Evolutionary conservation across 2,113 vertebrate genomes (phyloP).

Genomic region (Callaeas wilsoni): DNA sequence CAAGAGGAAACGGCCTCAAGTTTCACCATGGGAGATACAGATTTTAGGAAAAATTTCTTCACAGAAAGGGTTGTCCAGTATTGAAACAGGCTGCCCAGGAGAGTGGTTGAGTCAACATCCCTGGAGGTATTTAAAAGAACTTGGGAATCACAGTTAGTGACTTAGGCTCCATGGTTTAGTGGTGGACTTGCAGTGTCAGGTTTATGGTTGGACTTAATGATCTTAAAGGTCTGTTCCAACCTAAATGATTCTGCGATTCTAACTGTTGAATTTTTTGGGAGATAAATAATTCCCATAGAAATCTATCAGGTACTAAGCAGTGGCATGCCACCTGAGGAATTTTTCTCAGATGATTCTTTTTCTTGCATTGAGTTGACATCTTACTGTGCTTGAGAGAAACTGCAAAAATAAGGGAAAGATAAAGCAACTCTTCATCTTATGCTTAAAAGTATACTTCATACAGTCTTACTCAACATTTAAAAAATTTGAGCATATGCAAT

Average conservation of each 20-base stretch:
- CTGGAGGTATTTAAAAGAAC: background rate
- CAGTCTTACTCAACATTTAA: background rate
- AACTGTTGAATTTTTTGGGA: background rate
- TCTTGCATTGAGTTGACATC: background rate
- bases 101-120: background rate
- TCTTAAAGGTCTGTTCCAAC: background rate
- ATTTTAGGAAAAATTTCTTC: background rate
- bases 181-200: background rate
- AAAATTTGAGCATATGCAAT: background rate
- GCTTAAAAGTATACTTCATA: background rate
- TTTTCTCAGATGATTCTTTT: background rate
- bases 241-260: background rate
- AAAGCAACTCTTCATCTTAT: background rate
- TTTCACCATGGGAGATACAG: background rate
- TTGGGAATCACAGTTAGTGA: background rate
- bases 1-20: background rate
- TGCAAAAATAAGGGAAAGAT: background rate
- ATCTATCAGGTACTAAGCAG: background rate
- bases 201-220: background rate
- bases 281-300: background rate
- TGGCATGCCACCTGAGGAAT: background rate
- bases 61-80: fast-evolving
- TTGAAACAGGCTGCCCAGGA: background rate
- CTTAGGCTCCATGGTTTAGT: background rate
- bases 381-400: background rate